A percentile compares a stretch with the other conserved stretches of the same genome.
phyloP scores from a whole-genome alignment of 2,888 invertebrate genomes.

The Ctenicera cuprea region DNA sequence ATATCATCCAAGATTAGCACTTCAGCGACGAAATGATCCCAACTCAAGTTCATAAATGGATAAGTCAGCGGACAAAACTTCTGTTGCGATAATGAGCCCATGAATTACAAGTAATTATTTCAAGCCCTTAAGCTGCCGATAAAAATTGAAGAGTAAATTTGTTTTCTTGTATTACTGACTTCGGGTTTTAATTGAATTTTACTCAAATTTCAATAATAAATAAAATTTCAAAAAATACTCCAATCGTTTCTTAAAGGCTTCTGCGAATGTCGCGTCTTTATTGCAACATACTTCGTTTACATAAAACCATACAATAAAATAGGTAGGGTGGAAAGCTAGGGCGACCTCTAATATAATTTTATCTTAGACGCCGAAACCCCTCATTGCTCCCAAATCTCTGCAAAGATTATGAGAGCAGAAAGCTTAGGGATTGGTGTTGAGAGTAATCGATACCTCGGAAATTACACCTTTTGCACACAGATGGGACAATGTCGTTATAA shows the following conservation, averaged over 20 bases:
- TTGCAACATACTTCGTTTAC: conserved; percentile 5
- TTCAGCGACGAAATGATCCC: conserved; percentile 19
- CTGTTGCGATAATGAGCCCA: not conserved
- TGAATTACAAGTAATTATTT: not conserved
- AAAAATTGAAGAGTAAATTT: not conserved
- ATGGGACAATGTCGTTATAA: not conserved
- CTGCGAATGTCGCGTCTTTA: conserved; percentile 9
- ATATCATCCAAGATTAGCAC: conserved; percentile 30
- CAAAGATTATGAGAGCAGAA: conserved; percentile 28
- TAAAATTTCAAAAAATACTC: conserved; percentile 10
- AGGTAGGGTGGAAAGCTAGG: not conserved
- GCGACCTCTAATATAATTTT: conserved; percentile 16
- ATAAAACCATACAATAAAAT: not conserved
- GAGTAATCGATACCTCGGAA: conserved; percentile 14
- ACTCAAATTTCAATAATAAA: not conserved
- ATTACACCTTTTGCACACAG: not conserved
- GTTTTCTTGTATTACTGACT: not conserved
- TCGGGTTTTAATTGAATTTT: conserved; percentile 13
- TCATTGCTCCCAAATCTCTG: conserved; percentile 19
- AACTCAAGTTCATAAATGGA: conserved; percentile 8
- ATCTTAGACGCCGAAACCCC: conserved; percentile 8
- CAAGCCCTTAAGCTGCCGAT: no score
- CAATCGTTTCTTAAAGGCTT: not conserved
- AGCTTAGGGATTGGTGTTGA: conserved; percentile 20
- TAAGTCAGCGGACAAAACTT: not conserved